Conservation (phyloP, 2,888 invertebrate species). For the Saturnia pavonia region DNA sequence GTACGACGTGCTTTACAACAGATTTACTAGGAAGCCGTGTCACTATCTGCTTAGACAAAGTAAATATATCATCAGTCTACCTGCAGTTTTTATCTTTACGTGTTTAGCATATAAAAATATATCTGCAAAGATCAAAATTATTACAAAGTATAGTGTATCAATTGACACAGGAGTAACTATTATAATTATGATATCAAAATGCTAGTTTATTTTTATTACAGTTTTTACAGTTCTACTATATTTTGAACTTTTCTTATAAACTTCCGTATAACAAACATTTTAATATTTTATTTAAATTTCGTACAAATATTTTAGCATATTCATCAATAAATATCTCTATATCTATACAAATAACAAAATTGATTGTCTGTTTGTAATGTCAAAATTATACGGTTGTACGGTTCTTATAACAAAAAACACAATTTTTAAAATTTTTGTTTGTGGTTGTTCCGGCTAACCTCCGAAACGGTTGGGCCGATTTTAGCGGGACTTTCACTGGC, state of each 20-base stretch:
- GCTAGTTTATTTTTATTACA: not conserved
- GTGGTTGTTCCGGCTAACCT: no score
- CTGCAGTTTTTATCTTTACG: not conserved
- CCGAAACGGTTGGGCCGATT: no score
- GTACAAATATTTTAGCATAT: not conserved
- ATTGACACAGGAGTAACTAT: not conserved
- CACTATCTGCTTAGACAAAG: not conserved
- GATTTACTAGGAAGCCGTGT: not conserved
- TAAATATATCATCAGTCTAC: not conserved
- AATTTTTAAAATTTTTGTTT: no score
- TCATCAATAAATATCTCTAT: constrained; percentile 1
- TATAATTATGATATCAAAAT: not conserved
- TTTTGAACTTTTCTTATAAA: no score
- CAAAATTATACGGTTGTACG: no score
- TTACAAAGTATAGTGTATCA: not conserved
- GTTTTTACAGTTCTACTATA: not conserved
- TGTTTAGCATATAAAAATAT: not conserved
- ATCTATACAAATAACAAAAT: no score
- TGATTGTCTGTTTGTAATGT: no score
- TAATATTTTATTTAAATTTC: not conserved
- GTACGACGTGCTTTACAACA: not conserved
- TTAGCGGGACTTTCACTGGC: no score
- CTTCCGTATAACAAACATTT: no score
- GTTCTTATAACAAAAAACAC: no score
- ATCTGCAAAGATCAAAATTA: not conserved